These are phyloP conservation scores for Caenorhabditis zanzibari DNA, from an alignment of 2,888 invertebrate genomes.

Conservation along the genomic window DNA sequence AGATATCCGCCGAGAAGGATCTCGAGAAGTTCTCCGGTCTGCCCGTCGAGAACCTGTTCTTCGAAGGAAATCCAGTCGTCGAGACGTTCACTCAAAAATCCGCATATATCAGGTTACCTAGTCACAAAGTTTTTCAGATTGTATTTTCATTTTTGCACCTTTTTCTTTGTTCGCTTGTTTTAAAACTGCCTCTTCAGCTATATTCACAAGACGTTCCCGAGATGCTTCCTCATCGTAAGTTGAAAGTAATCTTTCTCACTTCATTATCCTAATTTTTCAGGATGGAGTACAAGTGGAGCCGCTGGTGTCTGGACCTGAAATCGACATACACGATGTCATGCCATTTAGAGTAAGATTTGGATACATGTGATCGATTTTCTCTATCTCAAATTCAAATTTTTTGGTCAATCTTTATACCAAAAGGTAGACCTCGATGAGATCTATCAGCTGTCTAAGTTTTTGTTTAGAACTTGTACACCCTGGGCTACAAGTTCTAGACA, in stretches of 20 bases:
- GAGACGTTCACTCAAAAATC: slow-evolving; percentile 67
- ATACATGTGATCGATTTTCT: too few relatives aligned
- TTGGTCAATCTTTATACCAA: too few relatives aligned
- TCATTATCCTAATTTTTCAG: slow-evolving; percentile 20
- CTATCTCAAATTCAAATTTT: too few relatives aligned
- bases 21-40: slow-evolving; percentile 76
- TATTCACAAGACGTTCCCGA: slow-evolving; percentile 78
- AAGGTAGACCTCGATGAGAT: too few relatives aligned
- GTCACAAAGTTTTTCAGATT: slow-evolving; percentile 26
- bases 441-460: too few relatives aligned
- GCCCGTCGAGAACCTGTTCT: slow-evolving; percentile 76
- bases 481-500: too few relatives aligned
- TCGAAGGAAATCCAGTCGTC: slow-evolving; percentile 80
- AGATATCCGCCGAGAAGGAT: slow-evolving; percentile 76
- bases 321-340: slow-evolving; percentile 42
- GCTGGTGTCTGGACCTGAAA: slow-evolving; percentile 36
- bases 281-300: slow-evolving; percentile 64
- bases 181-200: slow-evolving; percentile 71
- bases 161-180: slow-evolving; percentile 16
- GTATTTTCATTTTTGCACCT: slow-evolving; percentile 17
- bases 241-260: not conserved
- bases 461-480: too few relatives aligned
- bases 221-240: slow-evolving; percentile 76
- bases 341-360: slow-evolving; percentile 52
- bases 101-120: slow-evolving; percentile 69